Evolutionary conservation across 2,113 vertebrate species (phyloP).

Genomic region (Dicentrarchus labrax): DNA sequence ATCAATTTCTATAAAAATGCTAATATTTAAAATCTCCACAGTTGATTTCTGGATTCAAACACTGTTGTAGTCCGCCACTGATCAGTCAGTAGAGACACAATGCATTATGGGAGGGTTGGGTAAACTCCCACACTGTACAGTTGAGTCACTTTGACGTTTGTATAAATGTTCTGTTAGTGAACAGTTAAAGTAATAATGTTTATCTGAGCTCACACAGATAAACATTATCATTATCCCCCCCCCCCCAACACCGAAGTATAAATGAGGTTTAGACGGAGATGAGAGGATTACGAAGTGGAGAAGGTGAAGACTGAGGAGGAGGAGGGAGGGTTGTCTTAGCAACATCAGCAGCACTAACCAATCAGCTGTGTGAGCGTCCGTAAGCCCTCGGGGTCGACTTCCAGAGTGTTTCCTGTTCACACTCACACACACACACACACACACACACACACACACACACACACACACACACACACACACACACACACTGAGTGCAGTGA

Average conservation of each 20-base stretch:
- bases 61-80: too few species aligned
- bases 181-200: too few species aligned
- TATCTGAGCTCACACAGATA: too few species aligned
- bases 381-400: background rate
- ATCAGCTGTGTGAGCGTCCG: background rate
- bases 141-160: too few species aligned
- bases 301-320: background rate
- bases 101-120: too few species aligned
- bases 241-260: background rate
- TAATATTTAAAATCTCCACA: too few species aligned
- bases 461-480: slow-evolving; percentile 9
- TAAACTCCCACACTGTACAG: too few species aligned
- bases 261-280: background rate
- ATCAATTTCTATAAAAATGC: too few species aligned
- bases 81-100: too few species aligned
- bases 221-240: too few species aligned
- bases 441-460: background rate
- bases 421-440: background rate
- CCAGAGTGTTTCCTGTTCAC: slow-evolving; percentile 5
- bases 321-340: background rate
- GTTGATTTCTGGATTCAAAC: too few species aligned
- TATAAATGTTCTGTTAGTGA: too few species aligned
- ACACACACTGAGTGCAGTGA: slow-evolving; percentile 12
- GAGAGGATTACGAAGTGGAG: background rate
- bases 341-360: slow-evolving; percentile 1